These are phyloP conservation scores for Myopa testacea DNA, from an alignment of 2,888 invertebrate genomes.

Conservation along the genomic window DNA sequence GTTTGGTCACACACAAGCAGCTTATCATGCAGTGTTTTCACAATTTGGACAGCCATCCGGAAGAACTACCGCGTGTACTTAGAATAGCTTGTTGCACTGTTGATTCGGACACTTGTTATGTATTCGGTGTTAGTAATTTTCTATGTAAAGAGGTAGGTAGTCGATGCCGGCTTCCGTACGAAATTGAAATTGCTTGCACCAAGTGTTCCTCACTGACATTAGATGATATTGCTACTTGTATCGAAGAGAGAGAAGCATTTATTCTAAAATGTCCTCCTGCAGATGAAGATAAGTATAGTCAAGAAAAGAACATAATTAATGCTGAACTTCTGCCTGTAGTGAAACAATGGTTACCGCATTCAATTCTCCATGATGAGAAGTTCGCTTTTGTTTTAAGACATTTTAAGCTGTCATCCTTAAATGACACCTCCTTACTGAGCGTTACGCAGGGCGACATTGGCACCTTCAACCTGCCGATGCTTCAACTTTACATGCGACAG, in stretches of 20 bases:
- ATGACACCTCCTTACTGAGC: neutral
- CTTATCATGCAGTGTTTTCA: slow-evolving; percentile 21
- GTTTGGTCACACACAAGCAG: slow-evolving; percentile 16
- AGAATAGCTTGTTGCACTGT: slow-evolving; percentile 32
- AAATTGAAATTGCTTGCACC: slow-evolving; percentile 29
- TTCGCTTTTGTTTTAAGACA: slow-evolving; percentile 24
- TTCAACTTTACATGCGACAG: slow-evolving; percentile 19
- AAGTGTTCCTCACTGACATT: slow-evolving; percentile 22
- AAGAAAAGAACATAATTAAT: neutral
- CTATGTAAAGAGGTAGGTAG: neutral
- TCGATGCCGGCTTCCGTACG: neutral
- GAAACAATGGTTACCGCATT: neutral
- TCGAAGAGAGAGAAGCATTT: neutral
- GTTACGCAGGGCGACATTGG: slow-evolving; percentile 4
- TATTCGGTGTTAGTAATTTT: slow-evolving; percentile 13
- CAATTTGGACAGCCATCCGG: neutral
- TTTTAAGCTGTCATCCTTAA: slow-evolving; percentile 1
- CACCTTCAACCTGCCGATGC: slow-evolving; percentile 8
- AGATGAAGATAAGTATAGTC: neutral
- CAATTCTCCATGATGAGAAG: slow-evolving; percentile 8
- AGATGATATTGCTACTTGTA: neutral
- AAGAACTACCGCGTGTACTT: slow-evolving; percentile 17
- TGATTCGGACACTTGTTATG: slow-evolving; percentile 5
- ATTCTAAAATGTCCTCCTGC: slow-evolving; percentile 4
- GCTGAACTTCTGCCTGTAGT: slow-evolving; percentile 4